Base-by-base conservation (phyloP, 2,888 invertebrate genomes). In the Herminia tarsipennalis region DNA sequence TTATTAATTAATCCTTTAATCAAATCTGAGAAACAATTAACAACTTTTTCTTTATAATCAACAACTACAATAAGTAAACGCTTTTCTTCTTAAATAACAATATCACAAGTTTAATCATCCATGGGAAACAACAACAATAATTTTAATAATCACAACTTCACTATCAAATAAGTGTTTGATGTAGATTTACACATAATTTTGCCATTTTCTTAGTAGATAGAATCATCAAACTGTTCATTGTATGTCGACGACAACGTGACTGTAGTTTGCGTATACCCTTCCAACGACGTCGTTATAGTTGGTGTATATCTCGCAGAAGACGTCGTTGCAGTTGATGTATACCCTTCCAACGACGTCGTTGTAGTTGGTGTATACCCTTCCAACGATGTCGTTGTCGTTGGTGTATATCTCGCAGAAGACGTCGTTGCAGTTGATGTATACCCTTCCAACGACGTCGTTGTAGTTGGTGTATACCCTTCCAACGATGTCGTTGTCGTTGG, bases 141-240 rank as follows among this genome's bases (percentile, higher is more conserved):
- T n/a, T 41, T 41, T 38, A 38, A 38, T 38, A 38, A 38, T 28
- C 37, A 38, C 37, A 38, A 38, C 37, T 38, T 38, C 37, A 33
- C 33, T 41, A 33, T 42, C 42, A 34, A 33, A 34, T 34, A 42
- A 42, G 42, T 42, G 35, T 42, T 42, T 43, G 36, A 43, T 43
- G 43, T 37, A 35, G 43, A 43, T 44, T 44, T 44, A 27, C 44
- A 38, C 44, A 44, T 44, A 38, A 44, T 44, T 44, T 44, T 44
- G 44, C 37, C 29, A 38, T 44, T 44, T 44, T 43, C 43, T 43
- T 44, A 44, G 37, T 44, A 44, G 44, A 44, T 44, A 38, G 44
- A 43, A 36, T 42, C 42, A 42, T 42, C 35, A 42, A 42, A 42
- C 43, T 43, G 43, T 43, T 43, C 36, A 36, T 43, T 43, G 36